Conservation (phyloP, 2,888 invertebrate genomes). For the Agriopis marginaria region DNA sequence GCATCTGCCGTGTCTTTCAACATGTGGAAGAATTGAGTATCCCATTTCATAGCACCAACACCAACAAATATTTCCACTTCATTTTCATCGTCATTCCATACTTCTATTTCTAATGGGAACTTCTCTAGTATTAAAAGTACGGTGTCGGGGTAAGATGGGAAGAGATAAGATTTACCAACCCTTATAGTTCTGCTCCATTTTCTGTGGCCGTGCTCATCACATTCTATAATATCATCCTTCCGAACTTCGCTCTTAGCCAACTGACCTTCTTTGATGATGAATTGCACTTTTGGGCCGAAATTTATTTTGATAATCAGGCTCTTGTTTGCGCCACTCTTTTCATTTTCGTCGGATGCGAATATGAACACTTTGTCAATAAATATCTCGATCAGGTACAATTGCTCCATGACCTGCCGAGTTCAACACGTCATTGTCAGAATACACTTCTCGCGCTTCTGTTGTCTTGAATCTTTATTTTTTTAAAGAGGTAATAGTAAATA, state of each 20-base stretch:
- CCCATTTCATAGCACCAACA: slow-evolving; percentile 76
- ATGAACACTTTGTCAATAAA: slow-evolving; percentile 83
- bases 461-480: neutral
- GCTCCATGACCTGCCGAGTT: slow-evolving; percentile 84
- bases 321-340: slow-evolving; percentile 69
- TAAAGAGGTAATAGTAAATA: neutral
- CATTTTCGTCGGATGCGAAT: slow-evolving; percentile 63
- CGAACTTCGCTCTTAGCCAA: slow-evolving; percentile 62
- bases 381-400: slow-evolving; percentile 86
- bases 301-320: slow-evolving; percentile 77
- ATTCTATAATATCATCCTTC: slow-evolving; percentile 68
- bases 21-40: slow-evolving; percentile 78
- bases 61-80: slow-evolving; percentile 77
- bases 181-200: slow-evolving; percentile 74
- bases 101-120: slow-evolving; percentile 81
- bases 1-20: slow-evolving; percentile 73
- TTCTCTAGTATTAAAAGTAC: slow-evolving; percentile 74
- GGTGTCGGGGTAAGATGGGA: slow-evolving; percentile 79
- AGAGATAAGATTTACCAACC: slow-evolving; percentile 85
- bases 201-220: slow-evolving; percentile 65
- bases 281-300: slow-evolving; percentile 80
- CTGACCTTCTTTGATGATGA: slow-evolving; percentile 81
- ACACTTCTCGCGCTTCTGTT: slow-evolving; percentile 51
- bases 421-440: slow-evolving; percentile 72
- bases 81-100: slow-evolving; percentile 77